Conservation (phyloP, 2,113 vertebrate genomes). For the Caretta caretta region DNA sequence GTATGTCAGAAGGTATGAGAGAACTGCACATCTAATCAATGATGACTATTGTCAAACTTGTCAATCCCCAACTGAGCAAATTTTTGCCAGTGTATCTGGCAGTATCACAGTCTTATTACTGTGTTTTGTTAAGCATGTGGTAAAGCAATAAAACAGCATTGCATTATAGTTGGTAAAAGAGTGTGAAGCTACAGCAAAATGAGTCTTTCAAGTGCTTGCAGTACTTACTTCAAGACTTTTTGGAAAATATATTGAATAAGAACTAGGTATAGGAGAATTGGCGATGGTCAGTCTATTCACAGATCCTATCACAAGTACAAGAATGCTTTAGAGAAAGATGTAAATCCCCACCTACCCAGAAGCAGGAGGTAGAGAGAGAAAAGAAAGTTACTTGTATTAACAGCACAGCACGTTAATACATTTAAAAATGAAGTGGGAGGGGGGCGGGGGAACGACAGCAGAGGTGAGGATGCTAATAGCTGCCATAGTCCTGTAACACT, state of each 20-base stretch:
- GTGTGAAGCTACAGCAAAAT: background rate
- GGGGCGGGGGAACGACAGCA: background rate
- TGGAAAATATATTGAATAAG: background rate
- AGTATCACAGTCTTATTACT: background rate
- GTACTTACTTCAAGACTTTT: rapidly evolving
- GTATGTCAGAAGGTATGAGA: background rate
- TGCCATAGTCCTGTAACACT: background rate
- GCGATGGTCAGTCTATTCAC: rapidly evolving
- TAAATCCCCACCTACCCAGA: background rate
- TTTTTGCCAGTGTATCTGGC: background rate
- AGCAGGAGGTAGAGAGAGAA: background rate
- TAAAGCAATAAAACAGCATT: rapidly evolving
- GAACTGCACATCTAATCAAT: rapidly evolving
- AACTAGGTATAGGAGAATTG: background rate
- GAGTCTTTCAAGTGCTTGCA: background rate
- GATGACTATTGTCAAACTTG: background rate
- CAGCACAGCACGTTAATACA: background rate
- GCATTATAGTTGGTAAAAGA: background rate
- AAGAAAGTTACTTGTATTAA: background rate
- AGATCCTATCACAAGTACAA: background rate
- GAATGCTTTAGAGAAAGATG: background rate
- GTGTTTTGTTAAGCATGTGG: background rate
- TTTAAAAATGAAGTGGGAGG: background rate
- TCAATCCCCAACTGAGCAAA: background rate
- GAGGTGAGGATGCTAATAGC: background rate